A percentile compares a stretch with the other conserved stretches of the same genome.
Conservation (phyloP, 2,797 vertebrate species). For the Lacerta viridis region DNA sequence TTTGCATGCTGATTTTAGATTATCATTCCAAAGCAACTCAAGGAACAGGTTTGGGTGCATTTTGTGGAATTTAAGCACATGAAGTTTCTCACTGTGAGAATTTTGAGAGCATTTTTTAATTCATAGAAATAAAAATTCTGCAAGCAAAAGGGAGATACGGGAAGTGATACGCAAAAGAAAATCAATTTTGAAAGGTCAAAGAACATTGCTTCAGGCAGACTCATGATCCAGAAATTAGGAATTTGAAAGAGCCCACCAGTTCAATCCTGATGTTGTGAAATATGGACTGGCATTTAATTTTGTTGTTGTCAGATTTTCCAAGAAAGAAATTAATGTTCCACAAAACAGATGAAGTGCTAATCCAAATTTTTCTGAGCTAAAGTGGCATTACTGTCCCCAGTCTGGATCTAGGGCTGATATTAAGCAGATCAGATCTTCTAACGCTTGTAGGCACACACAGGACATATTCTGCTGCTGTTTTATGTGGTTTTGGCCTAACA, state of each 20-base stretch:
- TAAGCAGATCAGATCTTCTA: neutral
- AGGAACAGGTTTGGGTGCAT: slow-evolving; percentile 60
- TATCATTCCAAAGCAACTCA: neutral
- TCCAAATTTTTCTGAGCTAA: neutral
- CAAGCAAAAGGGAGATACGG: slow-evolving; percentile 49
- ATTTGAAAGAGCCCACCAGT: slow-evolving; percentile 31
- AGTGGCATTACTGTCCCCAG: neutral
- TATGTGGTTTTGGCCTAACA: neutral
- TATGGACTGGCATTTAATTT: slow-evolving; percentile 25
- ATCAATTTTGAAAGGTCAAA: neutral
- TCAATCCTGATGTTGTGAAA: slow-evolving; percentile 9
- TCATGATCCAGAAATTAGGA: neutral
- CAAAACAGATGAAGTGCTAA: neutral
- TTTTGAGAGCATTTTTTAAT: neutral
- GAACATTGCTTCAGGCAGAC: neutral
- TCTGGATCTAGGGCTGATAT: neutral
- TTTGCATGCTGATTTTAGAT: slow-evolving; percentile 31
- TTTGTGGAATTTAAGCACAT: slow-evolving; percentile 55
- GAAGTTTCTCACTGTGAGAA: slow-evolving; percentile 17
- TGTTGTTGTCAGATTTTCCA: slow-evolving; percentile 18
- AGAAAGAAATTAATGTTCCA: slow-evolving; percentile 18
- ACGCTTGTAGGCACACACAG: neutral
- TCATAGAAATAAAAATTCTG: slow-evolving; percentile 32
- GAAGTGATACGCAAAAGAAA: slow-evolving; percentile 28
- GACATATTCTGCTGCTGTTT: neutral